Evolutionary conservation across 2,113 vertebrate genomes (phyloP), one percentile per base, ranked within the genome.

Genomic region (Triplophysa tibetana): DNA sequence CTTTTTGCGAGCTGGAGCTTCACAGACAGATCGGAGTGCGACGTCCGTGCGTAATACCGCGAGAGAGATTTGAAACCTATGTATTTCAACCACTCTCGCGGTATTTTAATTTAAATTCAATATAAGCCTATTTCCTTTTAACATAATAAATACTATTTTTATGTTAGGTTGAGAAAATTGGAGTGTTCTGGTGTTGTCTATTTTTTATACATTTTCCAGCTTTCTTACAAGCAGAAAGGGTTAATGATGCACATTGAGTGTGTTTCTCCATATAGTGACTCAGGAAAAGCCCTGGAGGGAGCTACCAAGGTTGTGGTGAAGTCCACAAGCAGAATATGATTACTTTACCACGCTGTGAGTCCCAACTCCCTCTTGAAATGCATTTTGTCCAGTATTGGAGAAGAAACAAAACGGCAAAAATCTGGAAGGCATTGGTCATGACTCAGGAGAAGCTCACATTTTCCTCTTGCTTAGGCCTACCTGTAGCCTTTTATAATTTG

Each of bases 331-430:
- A 67, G 69, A 81, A 52, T 63, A n/a, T 85, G 81, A 85, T 85
- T 77, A 64, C 81, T 83, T 85, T 85, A 81, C 78, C 84, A 85
- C 75, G 76, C 70, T 66, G 64, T 26, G 73, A 79, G 74, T 81
- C 68, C 67, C 43, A 79, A 24, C 75, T 72, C 75, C 74, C 75
- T 74, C 61, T 64, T 84, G 82, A 84, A 78, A 80, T 78, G 70
- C 75, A 67, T 58, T 81, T 26, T 67, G 60, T 70, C 68, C 73
- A 65, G 72, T 75, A 70, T 60, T 64, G 45, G 26, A 38, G 62
- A 77, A 68, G 79, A 81, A 81, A 41, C 70, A 70, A 70, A 76
- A 84, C 75, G 75, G 70, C 68, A 72, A 79, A 67, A 75, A 26
- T 41, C 48, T 62, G 56, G 58, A 69, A 84, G 56, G 62, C 79